Evolutionary conservation across 1,140 invertebrate genomes (phyloP).

Genomic region (Dysdera silvatica): DNA sequence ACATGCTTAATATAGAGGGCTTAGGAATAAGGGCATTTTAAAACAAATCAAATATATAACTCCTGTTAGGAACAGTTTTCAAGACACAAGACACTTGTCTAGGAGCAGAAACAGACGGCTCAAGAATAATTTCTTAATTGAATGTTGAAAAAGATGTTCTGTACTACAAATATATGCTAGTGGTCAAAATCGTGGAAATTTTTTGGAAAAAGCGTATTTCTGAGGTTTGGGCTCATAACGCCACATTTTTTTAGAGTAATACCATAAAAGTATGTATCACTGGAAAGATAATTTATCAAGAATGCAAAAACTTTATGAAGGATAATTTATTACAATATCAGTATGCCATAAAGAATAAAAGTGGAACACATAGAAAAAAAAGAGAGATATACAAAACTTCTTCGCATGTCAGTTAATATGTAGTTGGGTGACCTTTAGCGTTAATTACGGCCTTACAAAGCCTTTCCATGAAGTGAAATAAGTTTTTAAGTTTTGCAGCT

Average conservation of each 20-base stretch:
- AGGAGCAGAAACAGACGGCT: too few relatives aligned
- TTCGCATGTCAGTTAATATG: not conserved
- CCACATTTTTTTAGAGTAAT: not conserved
- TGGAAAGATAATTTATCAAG: not conserved
- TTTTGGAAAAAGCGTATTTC: not conserved
- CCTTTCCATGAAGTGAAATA: too few relatives aligned
- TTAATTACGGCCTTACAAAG: too few relatives aligned
- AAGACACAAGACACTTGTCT: too few relatives aligned
- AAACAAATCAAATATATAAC: too few relatives aligned
- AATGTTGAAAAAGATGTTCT: too few relatives aligned
- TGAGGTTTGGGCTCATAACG: not conserved
- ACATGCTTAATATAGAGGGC: too few relatives aligned
- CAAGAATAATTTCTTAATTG: too few relatives aligned
- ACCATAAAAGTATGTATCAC: not conserved
- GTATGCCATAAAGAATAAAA: not conserved
- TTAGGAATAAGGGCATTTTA: too few relatives aligned
- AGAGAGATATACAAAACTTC: not conserved
- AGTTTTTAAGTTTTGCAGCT: too few relatives aligned
- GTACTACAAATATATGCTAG: not conserved
- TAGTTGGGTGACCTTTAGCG: too few relatives aligned
- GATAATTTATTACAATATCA: not conserved
- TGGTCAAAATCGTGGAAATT: not conserved
- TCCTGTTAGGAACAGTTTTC: too few relatives aligned
- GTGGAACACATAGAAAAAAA: not conserved
- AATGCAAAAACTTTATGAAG: not conserved